Evolutionary conservation across 2,113 vertebrate genomes (phyloP).

Genomic region (Podocnemis expansa): DNA sequence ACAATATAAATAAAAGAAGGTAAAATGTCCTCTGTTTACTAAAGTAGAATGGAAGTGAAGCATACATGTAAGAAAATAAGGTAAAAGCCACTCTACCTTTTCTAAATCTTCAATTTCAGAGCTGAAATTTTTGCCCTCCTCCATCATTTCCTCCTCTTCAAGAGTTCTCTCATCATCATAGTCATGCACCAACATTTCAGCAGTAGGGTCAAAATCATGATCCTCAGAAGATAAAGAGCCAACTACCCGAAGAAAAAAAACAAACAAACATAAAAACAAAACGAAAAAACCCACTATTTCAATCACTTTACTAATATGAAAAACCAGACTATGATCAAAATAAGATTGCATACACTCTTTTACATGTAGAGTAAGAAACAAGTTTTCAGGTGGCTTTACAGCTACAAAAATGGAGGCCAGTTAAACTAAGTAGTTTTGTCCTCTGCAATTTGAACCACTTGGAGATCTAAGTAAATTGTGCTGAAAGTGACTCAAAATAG

Average conservation of each 20-base stretch:
- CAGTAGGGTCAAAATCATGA: conserved; percentile 98
- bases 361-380: not conserved
- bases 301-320: not conserved
- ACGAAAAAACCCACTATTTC: conserved; percentile 48
- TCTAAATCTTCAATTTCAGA: conserved; percentile 97
- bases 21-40: not conserved
- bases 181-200: conserved; percentile 98
- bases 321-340: conserved; percentile 19
- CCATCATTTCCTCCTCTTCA: conserved; percentile 96
- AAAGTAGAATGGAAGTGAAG: rapidly evolving
- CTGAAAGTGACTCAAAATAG: not conserved
- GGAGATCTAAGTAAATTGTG: not conserved
- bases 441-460: not conserved
- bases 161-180: conserved; percentile 96
- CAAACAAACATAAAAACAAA: no score
- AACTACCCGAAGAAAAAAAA: no score
- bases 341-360: not conserved
- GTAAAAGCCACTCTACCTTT: conserved; percentile 81
- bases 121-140: conserved; percentile 90
- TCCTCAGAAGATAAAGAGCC: conserved; percentile 98
- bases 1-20: not conserved
- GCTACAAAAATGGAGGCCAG: no score
- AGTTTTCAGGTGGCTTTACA: not conserved
- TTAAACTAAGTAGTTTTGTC: not conserved
- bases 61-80: rapidly evolving